Conservation (phyloP, 2,113 vertebrate genomes). For the Eurystomus gularis region DNA sequence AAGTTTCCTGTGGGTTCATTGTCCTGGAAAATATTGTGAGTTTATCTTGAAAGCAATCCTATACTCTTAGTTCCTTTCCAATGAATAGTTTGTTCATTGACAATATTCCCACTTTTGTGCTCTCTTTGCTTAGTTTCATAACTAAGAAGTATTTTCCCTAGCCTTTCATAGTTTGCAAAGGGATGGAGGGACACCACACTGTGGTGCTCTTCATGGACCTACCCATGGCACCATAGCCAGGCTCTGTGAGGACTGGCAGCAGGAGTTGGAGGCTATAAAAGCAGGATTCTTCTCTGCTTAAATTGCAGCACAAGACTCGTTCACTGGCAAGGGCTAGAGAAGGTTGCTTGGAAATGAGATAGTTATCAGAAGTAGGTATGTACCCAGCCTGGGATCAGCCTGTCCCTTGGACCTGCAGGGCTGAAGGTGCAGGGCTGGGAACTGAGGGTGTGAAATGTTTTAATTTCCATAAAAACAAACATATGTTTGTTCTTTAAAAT, state of each 20-base stretch:
- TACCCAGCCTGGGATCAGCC: background rate
- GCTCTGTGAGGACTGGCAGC: background rate
- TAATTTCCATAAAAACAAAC: background rate
- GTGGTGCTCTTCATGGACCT: background rate
- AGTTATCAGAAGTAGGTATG: background rate
- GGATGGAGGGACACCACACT: background rate
- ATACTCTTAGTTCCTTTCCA: background rate
- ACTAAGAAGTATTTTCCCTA: background rate
- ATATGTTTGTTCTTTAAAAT: background rate
- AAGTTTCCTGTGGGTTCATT: background rate
- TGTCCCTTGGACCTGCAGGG: accelerated
- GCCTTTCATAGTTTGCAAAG: background rate
- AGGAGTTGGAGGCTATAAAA: background rate
- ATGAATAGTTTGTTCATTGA: background rate
- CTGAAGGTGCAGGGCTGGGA: background rate
- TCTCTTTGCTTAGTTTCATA: background rate
- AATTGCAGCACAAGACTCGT: background rate
- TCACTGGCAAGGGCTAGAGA: background rate
- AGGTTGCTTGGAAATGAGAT: background rate
- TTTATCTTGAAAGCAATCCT: background rate
- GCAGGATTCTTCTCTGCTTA: background rate
- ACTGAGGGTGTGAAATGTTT: background rate
- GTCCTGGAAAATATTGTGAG: background rate
- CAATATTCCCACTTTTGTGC: background rate
- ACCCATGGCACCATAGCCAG: background rate